These are phyloP conservation scores for Rhyzopertha dominica DNA, from an alignment of 1,140 invertebrate genomes.

Conservation along the genomic window DNA sequence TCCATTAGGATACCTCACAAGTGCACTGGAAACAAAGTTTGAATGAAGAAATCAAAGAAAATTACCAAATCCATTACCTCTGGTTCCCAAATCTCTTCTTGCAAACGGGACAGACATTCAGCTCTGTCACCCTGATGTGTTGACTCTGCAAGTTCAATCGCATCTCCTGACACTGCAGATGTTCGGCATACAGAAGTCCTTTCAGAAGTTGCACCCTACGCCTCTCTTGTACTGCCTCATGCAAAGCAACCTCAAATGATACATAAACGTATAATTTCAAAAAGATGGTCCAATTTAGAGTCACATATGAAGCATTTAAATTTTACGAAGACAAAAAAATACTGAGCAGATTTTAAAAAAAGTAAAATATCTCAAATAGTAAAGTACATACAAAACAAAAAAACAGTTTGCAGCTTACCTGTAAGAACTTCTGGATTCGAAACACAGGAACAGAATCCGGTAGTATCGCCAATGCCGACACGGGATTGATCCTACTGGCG, in stretches of 20 bases:
- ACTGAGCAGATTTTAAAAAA: too few relatives aligned
- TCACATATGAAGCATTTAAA: too few relatives aligned
- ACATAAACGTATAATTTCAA: too few relatives aligned
- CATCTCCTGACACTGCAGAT: conserved; percentile 73
- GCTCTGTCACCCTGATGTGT: conserved; percentile 76
- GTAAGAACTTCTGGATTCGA: conserved; percentile 71
- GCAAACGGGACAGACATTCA: conserved; percentile 84
- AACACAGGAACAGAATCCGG: conserved; percentile 70
- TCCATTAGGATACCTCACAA: conserved; percentile 86
- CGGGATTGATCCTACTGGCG: conserved; percentile 74
- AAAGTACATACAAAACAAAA: too few relatives aligned
- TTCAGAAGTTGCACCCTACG: conserved; percentile 72
- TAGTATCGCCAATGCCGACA: conserved; percentile 65
- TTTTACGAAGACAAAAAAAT: too few relatives aligned
- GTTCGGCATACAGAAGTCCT: conserved; percentile 76
- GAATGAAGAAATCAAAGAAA: conserved; percentile 19
- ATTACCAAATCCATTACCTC: conserved; percentile 53
- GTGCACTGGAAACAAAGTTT: conserved; percentile 63
- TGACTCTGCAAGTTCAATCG: conserved; percentile 76
- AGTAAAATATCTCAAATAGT: too few relatives aligned
- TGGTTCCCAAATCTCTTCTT: conserved; percentile 88
- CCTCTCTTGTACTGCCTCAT: conserved; percentile 65
- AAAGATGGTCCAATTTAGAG: too few relatives aligned
- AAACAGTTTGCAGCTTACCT: too few relatives aligned
- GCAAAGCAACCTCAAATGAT: conserved; percentile 70